phyloP scores from a whole-genome alignment of 2,888 invertebrate species.

The Callosobruchus maculatus region DNA sequence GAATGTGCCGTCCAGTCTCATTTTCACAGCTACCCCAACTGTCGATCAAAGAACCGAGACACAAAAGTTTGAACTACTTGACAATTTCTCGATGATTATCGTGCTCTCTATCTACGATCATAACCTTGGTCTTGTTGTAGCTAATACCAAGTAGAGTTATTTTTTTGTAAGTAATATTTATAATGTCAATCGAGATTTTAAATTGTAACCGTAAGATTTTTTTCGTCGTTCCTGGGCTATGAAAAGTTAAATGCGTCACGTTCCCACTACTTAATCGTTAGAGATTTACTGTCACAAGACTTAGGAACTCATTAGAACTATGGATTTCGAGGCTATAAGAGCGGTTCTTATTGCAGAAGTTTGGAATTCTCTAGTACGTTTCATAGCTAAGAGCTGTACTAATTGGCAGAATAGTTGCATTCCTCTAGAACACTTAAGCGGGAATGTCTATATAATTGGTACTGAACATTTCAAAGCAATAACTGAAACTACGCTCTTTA shows the following conservation, averaged over 20 bases:
- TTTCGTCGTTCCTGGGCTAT: background rate
- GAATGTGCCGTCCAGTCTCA: too few species aligned
- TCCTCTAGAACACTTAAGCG: background rate
- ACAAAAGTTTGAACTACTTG: too few species aligned
- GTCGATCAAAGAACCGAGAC: too few species aligned
- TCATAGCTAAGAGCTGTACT: background rate
- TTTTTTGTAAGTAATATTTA: too few species aligned
- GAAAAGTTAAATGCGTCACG: background rate
- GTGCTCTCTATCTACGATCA: too few species aligned
- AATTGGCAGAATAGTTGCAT: background rate
- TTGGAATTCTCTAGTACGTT: background rate
- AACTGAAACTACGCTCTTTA: background rate
- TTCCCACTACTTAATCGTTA: background rate
- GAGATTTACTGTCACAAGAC: background rate
- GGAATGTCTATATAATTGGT: background rate
- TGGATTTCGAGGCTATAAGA: background rate
- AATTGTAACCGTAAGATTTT: too few species aligned
- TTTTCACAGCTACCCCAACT: too few species aligned
- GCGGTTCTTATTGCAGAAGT: background rate
- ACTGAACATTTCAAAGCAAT: background rate
- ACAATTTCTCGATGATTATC: too few species aligned
- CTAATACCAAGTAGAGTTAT: too few species aligned
- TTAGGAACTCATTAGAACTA: background rate
- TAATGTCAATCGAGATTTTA: too few species aligned
- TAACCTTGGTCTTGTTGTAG: too few species aligned